Evolutionary conservation across 2,113 vertebrate genomes (phyloP).

Genomic region (Oceanodroma tethys): DNA sequence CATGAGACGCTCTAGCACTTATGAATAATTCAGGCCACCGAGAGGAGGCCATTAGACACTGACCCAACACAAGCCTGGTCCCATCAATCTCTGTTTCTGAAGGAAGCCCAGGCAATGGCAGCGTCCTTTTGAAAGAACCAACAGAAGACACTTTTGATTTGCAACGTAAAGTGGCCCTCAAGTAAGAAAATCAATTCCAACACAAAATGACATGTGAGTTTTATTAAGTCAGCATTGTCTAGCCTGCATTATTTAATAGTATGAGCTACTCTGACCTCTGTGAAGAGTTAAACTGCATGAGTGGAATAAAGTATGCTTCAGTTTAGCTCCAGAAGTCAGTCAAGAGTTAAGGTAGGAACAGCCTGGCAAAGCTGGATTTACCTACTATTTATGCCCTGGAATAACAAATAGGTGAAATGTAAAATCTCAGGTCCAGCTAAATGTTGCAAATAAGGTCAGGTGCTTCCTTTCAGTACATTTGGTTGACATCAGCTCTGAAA

Average conservation of each 20-base stretch:
- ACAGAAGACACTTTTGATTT: constrained; percentile 66
- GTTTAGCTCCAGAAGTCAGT: background rate
- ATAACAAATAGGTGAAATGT: background rate
- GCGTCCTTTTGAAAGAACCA: constrained; percentile 25
- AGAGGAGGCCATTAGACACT: constrained; percentile 61
- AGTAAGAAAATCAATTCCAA: constrained; percentile 74
- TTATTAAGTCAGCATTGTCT: constrained; percentile 71
- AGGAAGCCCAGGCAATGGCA: constrained; percentile 35
- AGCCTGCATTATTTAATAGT: constrained; percentile 73
- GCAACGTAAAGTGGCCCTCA: constrained; percentile 56
- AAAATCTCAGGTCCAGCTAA: background rate
- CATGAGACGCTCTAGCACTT: constrained; percentile 32
- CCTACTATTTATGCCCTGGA: background rate
- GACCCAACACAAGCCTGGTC: constrained; percentile 57
- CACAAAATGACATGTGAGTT: constrained; percentile 65
- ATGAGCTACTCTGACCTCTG: constrained; percentile 48
- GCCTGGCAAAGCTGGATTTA: background rate
- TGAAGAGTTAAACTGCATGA: constrained; percentile 66
- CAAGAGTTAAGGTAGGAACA: background rate
- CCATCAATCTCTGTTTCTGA: constrained; percentile 70
- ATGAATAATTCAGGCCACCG: constrained; percentile 74
- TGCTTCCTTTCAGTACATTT: background rate
- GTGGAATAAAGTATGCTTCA: background rate
- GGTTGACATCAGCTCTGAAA: background rate
- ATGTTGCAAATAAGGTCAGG: background rate